These are phyloP conservation scores for Diogma glabrata DNA, from an alignment of 2,888 invertebrate species.

Conservation along the genomic window DNA sequence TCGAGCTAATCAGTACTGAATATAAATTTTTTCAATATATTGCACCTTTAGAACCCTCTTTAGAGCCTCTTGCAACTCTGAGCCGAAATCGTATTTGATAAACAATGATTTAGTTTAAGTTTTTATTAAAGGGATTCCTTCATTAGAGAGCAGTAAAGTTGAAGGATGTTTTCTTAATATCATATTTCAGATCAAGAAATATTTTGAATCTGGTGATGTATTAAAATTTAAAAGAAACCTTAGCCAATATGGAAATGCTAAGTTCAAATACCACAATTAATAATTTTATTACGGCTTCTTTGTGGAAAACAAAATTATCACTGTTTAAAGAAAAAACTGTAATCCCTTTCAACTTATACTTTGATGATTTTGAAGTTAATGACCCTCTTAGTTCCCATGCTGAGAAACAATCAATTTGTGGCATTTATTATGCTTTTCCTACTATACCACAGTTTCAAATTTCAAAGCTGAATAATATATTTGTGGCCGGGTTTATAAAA, in stretches of 20 bases:
- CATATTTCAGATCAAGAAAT: not conserved
- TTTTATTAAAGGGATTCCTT: not conserved
- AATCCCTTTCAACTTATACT: not conserved
- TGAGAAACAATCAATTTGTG: not conserved
- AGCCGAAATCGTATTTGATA: not conserved
- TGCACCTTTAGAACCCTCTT: not conserved
- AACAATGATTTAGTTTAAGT: conserved; percentile 2
- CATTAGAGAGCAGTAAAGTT: not conserved
- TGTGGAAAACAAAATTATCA: not conserved
- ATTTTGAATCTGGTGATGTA: not conserved
- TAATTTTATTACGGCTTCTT: not conserved
- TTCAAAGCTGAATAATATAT: not conserved
- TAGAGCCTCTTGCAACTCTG: too few species aligned
- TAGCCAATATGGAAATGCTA: not conserved
- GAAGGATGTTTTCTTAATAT: conserved; percentile 1
- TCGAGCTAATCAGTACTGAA: not conserved
- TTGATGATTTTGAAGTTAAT: not conserved
- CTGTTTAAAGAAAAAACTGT: not conserved
- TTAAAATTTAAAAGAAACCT: not conserved
- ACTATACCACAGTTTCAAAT: not conserved
- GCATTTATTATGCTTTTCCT: not conserved
- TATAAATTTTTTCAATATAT: not conserved
- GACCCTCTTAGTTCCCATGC: not conserved
- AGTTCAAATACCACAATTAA: not conserved
- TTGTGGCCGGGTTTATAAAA: not conserved